A percentile compares a stretch with the other conserved stretches of the same genome.
Evolutionary conservation across 2,888 invertebrate genomes (phyloP).

Genomic region (Clunio marinus): DNA sequence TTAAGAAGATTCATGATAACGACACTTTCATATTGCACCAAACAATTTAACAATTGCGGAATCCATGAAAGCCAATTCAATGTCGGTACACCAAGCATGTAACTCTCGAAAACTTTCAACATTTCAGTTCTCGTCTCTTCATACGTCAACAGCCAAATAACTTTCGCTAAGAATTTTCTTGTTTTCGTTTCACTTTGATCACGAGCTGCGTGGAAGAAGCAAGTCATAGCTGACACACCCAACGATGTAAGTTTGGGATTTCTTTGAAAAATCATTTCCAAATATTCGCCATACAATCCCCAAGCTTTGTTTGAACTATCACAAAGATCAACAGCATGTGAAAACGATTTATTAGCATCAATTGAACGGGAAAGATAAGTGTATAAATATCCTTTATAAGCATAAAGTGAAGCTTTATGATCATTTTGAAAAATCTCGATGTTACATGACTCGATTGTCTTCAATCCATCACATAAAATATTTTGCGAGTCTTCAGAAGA

Average conservation of each 20-base stretch:
- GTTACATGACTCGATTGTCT: constrained; percentile 93
- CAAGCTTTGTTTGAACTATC: constrained; percentile 92
- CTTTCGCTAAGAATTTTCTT: constrained; percentile 90
- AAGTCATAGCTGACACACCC: constrained; percentile 87
- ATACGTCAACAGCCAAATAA: constrained; percentile 89
- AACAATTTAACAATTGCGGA: constrained; percentile 85
- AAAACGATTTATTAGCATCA: constrained; percentile 94
- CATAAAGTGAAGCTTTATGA: constrained; percentile 94
- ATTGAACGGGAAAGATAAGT: constrained; percentile 85
- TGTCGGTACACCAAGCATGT: constrained; percentile 87
- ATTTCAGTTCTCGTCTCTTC: constrained; percentile 79
- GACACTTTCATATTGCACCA: constrained; percentile 87
- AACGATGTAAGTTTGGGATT: constrained; percentile 66
- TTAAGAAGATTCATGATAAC: constrained; percentile 85
- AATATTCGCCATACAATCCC: constrained; percentile 96
- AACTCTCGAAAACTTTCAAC: constrained; percentile 89
- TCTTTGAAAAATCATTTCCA: constrained; percentile 84
- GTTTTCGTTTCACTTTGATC: constrained; percentile 95
- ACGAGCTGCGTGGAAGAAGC: constrained; percentile 91
- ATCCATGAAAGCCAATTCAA: constrained; percentile 97
- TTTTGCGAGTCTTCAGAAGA: constrained; percentile 67
- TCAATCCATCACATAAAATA: constrained; percentile 87
- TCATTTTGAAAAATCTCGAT: constrained; percentile 91
- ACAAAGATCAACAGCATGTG: constrained; percentile 87
- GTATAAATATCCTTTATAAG: constrained; percentile 82